Base-by-base conservation (phyloP, 2,113 vertebrate species). In the Microcebus ravelobensis region DNA sequence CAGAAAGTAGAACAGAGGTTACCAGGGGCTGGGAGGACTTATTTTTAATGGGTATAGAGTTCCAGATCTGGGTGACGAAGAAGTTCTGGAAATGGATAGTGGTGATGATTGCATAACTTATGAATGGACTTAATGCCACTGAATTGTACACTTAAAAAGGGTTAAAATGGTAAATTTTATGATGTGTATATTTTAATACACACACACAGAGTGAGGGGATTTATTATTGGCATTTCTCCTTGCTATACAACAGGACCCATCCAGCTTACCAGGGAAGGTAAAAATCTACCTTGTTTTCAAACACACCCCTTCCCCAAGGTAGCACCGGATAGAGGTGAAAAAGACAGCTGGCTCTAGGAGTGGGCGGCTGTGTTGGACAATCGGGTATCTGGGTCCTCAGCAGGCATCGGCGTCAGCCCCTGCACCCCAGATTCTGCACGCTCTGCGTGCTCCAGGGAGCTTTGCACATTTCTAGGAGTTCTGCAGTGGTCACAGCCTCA, bases 231-330 rank as follows among this genome's bases (percentile, higher is more conserved):
- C 42, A 50, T 84, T 81, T 90, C 70, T 85, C 70, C 8, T 15
- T 20, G 18, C 21, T 67, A 0, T 9, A 15, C 20, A 87, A 25
- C 29, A 80, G 34, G 59, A 5, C 13, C 34, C 25, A 65, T 13
- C 27, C 9, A 23, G 52, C 34, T 65, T 42, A 48, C 12, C 15
- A 94, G 14, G 55, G 17, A 6, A 57, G 74, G 39, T 55, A 63
- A 87, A 71, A 11, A 23, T 31, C 25, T 50, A 8, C 13, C 48
- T 65, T 93, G 59, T 73, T 92, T 92, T 91, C 39, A 79, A 90
- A 93, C 57, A 17, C 25, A 34, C 3, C 5, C 9, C 31, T 20
- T 57, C 1, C 23, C 29, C 7, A 7, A 7, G 8, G 17, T 34
- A 9, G 17, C 34, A 42, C 27, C 71, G 29, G 39, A 67, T 1